Conservation (phyloP, 2,113 vertebrate species). For the Oncorhynchus masou region DNA sequence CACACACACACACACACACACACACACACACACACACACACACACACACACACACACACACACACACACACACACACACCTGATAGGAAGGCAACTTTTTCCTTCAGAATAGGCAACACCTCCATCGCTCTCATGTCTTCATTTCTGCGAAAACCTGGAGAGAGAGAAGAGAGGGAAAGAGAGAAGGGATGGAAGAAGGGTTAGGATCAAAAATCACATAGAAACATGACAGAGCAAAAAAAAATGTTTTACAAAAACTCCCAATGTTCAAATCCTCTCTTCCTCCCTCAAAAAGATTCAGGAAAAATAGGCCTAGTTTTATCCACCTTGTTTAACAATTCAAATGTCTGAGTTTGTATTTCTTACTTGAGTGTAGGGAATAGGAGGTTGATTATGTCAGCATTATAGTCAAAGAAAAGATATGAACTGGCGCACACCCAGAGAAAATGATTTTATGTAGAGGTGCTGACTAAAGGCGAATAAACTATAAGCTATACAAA, state of each 20-base stretch:
- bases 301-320: no score
- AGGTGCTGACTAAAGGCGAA: no score
- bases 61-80: slow-evolving; percentile 70
- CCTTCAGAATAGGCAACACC: slow-evolving; percentile 96
- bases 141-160: slow-evolving; percentile 91
- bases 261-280: no score
- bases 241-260: neutral
- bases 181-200: neutral
- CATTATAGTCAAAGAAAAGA: no score
- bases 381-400: no score
- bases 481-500: no score
- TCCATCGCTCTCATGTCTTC: slow-evolving; percentile 99
- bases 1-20: neutral
- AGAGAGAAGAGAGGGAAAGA: neutral
- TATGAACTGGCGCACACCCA: no score
- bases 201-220: neutral
- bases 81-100: slow-evolving; percentile 98
- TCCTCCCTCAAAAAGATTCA: no score
- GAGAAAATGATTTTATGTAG: no score
- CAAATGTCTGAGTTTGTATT: no score
- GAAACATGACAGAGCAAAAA: neutral
- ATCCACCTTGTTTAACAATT: no score
- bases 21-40: neutral
- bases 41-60: slow-evolving; percentile 10
- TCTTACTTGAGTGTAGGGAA: no score